Percentiles rank a stretch among this genome's conserved stretches.
Evolutionary conservation across 2,797 vertebrate species (phyloP).

Genomic region (Acanthornis magna): DNA sequence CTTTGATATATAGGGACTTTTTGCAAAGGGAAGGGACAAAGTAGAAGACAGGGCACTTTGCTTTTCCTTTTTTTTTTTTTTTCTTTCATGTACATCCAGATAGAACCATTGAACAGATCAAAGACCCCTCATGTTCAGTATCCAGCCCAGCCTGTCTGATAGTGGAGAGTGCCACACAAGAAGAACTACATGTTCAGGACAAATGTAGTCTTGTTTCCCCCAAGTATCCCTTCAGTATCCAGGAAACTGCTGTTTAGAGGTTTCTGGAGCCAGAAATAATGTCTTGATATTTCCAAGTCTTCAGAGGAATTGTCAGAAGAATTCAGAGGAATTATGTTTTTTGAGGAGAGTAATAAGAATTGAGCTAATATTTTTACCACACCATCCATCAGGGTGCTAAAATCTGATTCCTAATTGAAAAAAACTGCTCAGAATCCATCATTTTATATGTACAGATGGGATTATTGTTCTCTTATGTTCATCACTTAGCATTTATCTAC

Average conservation of each 20-base stretch:
- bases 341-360: not conserved
- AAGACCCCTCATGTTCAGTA: not conserved
- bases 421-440: not conserved
- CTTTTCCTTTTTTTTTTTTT: not conserved
- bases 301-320: not conserved
- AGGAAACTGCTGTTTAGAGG: not conserved
- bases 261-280: not conserved
- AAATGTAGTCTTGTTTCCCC: not conserved
- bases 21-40: not conserved
- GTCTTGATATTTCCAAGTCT: not conserved
- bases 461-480: not conserved
- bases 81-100: not conserved
- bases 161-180: accelerated
- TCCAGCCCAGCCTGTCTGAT: not conserved
- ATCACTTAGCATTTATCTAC: not conserved
- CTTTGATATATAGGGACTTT: not conserved
- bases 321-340: not conserved
- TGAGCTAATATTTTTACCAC: not conserved
- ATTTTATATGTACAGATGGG: not conserved
- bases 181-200: not conserved
- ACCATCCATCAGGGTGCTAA: not conserved
- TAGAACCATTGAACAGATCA: not conserved
- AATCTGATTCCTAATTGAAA: not conserved
- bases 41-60: not conserved
- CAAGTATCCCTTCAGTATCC: not conserved